Percentiles rank a stretch among this genome's conserved stretches.
Evolutionary conservation across 2,888 invertebrate genomes (phyloP).

Genomic region (Aporophyla lueneburgensis): DNA sequence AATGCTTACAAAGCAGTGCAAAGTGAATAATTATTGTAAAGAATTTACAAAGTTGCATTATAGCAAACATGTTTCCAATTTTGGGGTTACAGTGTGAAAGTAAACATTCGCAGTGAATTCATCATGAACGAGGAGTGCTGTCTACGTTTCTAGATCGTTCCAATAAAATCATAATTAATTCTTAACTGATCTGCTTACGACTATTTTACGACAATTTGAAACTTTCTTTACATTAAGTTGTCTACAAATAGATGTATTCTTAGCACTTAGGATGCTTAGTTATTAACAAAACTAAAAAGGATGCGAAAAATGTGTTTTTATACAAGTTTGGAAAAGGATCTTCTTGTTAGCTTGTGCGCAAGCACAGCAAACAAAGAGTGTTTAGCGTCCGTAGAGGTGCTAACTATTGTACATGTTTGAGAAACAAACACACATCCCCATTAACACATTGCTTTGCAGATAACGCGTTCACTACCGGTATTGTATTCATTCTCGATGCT

Average conservation of each 20-base stretch:
- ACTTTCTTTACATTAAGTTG: slow-evolving; percentile 47
- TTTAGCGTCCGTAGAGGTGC: slow-evolving; percentile 76
- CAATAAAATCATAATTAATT: slow-evolving; percentile 48
- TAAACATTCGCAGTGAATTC: slow-evolving; percentile 44
- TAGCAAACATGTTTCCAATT: slow-evolving; percentile 42
- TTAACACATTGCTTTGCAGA: slow-evolving; percentile 68
- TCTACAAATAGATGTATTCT: slow-evolving; percentile 12
- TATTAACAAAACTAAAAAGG: slow-evolving; percentile 14
- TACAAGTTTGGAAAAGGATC: slow-evolving; percentile 41
- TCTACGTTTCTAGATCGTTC: slow-evolving; percentile 52
- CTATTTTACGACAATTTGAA: slow-evolving; percentile 24
- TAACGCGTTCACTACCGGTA: slow-evolving; percentile 63
- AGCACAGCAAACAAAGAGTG: slow-evolving; percentile 75
- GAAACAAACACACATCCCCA: slow-evolving; percentile 73
- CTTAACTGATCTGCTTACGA: slow-evolving; percentile 37
- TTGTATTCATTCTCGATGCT: slow-evolving; percentile 49
- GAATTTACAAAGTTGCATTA: slow-evolving; percentile 14
- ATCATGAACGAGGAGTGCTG: slow-evolving; percentile 38
- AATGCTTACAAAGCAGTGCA: slow-evolving; percentile 28
- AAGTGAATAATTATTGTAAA: slow-evolving; percentile 17
- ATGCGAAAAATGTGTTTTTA: slow-evolving; percentile 16
- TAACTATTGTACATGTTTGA: slow-evolving; percentile 82
- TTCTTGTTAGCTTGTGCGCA: slow-evolving; percentile 66
- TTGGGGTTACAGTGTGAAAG: slow-evolving; percentile 58
- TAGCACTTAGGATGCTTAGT: neutral